Conservation (phyloP, 2,888 invertebrate species). For the Acanthosepion pharaonis region DNA sequence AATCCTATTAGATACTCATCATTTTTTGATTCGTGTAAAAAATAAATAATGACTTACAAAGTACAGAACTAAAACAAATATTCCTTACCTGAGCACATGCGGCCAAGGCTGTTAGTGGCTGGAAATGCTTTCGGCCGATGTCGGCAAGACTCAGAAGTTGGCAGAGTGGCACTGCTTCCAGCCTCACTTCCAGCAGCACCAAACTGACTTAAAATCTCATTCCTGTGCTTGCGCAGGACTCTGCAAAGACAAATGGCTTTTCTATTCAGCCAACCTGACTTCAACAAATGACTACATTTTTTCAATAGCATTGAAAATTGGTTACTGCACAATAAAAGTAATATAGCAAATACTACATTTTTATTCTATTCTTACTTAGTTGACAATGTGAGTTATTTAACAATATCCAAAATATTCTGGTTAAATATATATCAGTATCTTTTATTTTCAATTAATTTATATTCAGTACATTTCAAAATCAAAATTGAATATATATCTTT, state of each 20-base stretch:
- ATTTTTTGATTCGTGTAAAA: too few species aligned
- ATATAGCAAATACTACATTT: background rate
- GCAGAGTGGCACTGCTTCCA: slow-evolving; percentile 34
- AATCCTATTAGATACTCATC: too few species aligned
- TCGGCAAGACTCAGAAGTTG: slow-evolving; percentile 42
- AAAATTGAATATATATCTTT: too few species aligned
- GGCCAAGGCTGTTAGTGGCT: slow-evolving; percentile 35
- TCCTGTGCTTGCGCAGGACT: slow-evolving; percentile 43
- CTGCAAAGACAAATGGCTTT: background rate
- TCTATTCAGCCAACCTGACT: background rate
- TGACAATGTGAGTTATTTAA: background rate
- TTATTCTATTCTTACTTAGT: background rate
- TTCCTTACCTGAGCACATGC: slow-evolving; percentile 16
- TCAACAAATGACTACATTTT: background rate
- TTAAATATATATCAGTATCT: background rate
- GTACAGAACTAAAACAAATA: background rate
- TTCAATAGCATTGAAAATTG: background rate
- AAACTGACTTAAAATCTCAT: background rate
- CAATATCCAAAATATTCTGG: background rate
- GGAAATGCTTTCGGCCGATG: slow-evolving; percentile 40
- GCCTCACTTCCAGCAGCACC: slow-evolving; percentile 6
- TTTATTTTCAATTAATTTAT: background rate
- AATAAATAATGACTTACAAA: too few species aligned
- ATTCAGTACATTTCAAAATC: background rate
- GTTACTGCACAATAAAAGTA: background rate